Evolutionary conservation across 1,140 invertebrate genomes (phyloP), one percentile per base, ranked within the genome.

Genomic region (Helicorthomorpha holstii): DNA sequence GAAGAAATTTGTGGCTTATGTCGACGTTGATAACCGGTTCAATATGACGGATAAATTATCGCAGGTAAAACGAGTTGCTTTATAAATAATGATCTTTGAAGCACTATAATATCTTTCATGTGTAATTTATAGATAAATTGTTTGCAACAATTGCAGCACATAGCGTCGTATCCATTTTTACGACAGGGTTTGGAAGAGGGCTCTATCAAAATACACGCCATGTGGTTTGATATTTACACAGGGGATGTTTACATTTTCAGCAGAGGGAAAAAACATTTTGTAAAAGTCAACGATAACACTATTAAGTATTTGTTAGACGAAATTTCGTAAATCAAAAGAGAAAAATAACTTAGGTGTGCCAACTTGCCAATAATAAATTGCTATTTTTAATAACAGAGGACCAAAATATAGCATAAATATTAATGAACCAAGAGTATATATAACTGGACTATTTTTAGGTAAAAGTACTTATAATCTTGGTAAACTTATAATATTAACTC

Each of bases 141-240:
- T 3, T 69, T 96, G 16, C 85, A 95, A 65, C 92, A 97, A 67
- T 69, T 96, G 50, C 85, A 92, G 66, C 93, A 97, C 65, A 79
- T 96, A 49, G 85, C 90, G 0, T 93, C 88, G 23, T 94, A 96
- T 64, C 85, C 86, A 24, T 94, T 96, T 69, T 69, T 96, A 27
- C 83, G 87, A 60, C 81, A 81, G 56, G 75, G 85, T 1, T 66
- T 97, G 12, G 79, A 84, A 64, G 75, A 75, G 23, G 81, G 88
- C 59, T 76, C 89, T 63, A 70, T 94, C 3, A 85, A 91, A 60
- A 82, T 93, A 56, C 67, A 70, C 56, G 89, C 91, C 0, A 69
- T 96, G 2, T 97, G 92, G 92, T 95, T 95, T 66, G 92, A 97
- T 66, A 92, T 96, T 62, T 93, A 93, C 61, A 93, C 87, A 0